phyloP scores from a whole-genome alignment of 2,797 vertebrate genomes.

The Mionectes olivaceus region DNA sequence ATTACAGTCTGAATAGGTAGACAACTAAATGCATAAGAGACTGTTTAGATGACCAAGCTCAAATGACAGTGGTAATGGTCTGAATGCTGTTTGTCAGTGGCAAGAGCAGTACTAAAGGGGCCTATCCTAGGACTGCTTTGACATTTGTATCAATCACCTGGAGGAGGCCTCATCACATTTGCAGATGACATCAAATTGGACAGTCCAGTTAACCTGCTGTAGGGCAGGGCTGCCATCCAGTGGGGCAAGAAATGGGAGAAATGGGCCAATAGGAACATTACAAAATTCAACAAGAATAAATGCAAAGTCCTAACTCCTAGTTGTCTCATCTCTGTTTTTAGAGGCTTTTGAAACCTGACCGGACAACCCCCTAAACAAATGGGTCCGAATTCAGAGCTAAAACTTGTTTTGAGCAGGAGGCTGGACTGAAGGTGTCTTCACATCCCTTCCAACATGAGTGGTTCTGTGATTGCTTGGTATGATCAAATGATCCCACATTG shows the following conservation, averaged over 20 bases:
- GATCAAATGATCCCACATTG: not conserved
- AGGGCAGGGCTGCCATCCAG: not conserved
- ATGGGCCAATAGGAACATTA: not conserved
- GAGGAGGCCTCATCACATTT: not conserved
- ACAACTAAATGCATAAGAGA: not conserved
- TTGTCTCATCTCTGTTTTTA: not conserved
- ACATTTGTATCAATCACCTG: not conserved
- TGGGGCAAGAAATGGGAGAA: not conserved
- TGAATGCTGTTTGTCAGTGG: not conserved
- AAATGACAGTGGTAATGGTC: not conserved
- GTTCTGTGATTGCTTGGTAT: not conserved
- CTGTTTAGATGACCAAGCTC: not conserved
- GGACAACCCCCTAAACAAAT: not conserved
- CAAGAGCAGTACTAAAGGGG: not conserved
- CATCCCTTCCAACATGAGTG: not conserved
- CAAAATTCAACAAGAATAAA: constrained; percentile 7
- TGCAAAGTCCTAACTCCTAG: not conserved
- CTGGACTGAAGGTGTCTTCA: not conserved
- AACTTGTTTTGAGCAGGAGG: not conserved
- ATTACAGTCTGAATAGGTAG: not conserved
- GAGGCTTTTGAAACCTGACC: not conserved
- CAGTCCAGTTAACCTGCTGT: not conserved
- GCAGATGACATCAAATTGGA: not conserved
- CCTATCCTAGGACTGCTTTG: not conserved
- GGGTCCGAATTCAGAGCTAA: not conserved